Conservation (phyloP, 2,888 invertebrate genomes). For the Gibbula magus region DNA sequence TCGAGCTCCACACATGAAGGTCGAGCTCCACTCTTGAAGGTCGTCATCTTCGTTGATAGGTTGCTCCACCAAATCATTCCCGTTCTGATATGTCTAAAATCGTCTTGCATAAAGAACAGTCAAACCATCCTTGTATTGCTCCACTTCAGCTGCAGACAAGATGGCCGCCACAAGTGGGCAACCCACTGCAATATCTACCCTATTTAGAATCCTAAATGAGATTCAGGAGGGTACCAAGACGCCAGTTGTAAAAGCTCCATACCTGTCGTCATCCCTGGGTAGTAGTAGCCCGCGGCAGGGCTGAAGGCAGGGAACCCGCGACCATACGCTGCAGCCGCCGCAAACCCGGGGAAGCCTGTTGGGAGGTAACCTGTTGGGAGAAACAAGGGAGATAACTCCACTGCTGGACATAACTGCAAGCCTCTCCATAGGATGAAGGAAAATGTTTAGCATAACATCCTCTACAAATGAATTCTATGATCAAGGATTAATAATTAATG, state of each 20-base stretch:
- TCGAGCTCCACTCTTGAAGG: neutral
- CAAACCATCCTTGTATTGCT: slow-evolving; percentile 10
- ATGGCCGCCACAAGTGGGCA: neutral
- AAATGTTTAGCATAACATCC: no score
- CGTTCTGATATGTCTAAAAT: slow-evolving; percentile 18
- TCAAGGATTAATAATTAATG: no score
- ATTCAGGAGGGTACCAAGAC: slow-evolving; percentile 52
- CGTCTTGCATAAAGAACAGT: slow-evolving; percentile 22
- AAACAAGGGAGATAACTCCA: neutral
- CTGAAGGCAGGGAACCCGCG: slow-evolving; percentile 61
- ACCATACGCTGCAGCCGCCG: slow-evolving; percentile 55
- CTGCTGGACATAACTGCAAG: neutral
- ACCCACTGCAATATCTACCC: slow-evolving; percentile 2
- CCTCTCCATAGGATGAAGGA: neutral
- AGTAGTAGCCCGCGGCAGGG: slow-evolving; percentile 66
- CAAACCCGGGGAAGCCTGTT: slow-evolving; percentile 48
- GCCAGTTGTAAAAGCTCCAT: slow-evolving; percentile 70
- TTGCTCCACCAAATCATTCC: neutral
- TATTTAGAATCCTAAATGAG: slow-evolving; percentile 50
- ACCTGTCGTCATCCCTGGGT: slow-evolving; percentile 56
- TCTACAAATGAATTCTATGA: no score
- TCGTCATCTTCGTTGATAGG: neutral
- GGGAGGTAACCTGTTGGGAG: slow-evolving; percentile 51
- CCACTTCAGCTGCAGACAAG: neutral
- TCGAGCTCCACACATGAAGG: neutral